Evolutionary conservation across 1,140 invertebrate species (phyloP), one percentile per base, ranked within the genome.

Genomic region (Macrocentrus cingulum): DNA sequence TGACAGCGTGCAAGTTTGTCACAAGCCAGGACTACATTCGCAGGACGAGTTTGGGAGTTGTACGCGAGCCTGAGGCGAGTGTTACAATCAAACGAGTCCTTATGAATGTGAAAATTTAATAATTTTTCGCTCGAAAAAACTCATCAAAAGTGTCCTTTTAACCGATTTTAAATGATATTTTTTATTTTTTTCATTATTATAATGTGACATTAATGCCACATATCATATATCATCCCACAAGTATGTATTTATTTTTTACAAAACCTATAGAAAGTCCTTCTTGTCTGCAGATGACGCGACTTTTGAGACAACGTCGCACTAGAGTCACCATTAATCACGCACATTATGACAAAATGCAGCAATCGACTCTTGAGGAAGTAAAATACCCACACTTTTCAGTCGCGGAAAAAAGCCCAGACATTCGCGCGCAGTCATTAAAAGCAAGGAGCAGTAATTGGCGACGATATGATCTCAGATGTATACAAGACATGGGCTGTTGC

Each of bases 361-460:
- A 13, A 51, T 51, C 49, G 49, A 36, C 29, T 51, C 23, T 2
- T 3, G 23, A 18, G 18, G n/a, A n/a, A n/a, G n/a, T n/a, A n/a
- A 51, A 36, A 29, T 29, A 16, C 51, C 37, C 51, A 48, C 45
- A 25, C 45, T 16, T 3, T 8, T 45, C 42, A n/a, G 7, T 39
- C 29, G n/a, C 13, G 55, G 23, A 51, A 52, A 52, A 36, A 59
- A 19, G n/a, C n/a, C n/a, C n/a, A n/a, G n/a, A n/a, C n/a, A n/a
- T n/a, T n/a, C n/a, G n/a, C n/a, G n/a, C n/a, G n/a, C n/a, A 52
- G 57, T 60, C 56, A 63, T 63, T 63, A 63, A 60, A 63, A 57
- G 53, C 42, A 18, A 45, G 37, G 49, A 52, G 44, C 45, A 49
- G 59, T 63, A 63, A 61, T 63, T 63, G 62, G 59, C 53, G 36